Evolutionary conservation across 2,888 invertebrate species (phyloP).

Genomic region (Torymus aiolomorphi): DNA sequence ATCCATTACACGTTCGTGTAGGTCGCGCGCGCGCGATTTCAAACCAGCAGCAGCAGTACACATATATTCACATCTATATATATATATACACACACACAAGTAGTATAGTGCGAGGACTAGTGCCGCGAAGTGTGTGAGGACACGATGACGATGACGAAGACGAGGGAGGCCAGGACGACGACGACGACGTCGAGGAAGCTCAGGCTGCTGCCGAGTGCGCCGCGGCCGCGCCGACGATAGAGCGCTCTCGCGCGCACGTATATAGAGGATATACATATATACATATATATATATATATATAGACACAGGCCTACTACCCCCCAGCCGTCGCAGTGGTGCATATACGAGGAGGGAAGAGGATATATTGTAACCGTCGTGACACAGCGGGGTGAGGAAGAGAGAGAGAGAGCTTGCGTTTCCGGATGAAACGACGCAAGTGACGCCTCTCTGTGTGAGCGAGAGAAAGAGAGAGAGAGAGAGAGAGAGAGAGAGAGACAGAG

Average conservation of each 20-base stretch:
- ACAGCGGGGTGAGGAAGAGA: too few species aligned
- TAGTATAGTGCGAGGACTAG: too few species aligned
- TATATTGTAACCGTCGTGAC: too few species aligned
- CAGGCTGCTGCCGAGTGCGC: neutral
- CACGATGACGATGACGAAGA: neutral
- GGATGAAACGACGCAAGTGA: conserved; percentile 51
- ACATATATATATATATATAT: neutral
- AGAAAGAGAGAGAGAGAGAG: neutral
- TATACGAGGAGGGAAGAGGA: too few species aligned
- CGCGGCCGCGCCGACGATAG: conserved; percentile 67
- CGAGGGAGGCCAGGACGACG: conserved; percentile 48
- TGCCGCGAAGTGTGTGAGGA: too few species aligned
- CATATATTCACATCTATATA: too few species aligned
- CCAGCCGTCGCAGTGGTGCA: neutral
- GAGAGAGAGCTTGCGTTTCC: too few species aligned
- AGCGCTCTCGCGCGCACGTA: neutral
- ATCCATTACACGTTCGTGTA: conserved; percentile 74
- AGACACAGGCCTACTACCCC: neutral
- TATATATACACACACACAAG: too few species aligned
- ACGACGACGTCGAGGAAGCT: conserved; percentile 16
- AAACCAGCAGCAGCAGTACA: too few species aligned
- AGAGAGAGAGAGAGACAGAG: neutral
- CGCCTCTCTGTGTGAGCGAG: neutral
- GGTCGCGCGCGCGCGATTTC: conserved; percentile 54
- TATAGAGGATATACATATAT: too few species aligned